Evolutionary conservation across 2,113 vertebrate species (phyloP), one percentile per base, ranked within the genome.

Genomic region (Petrocephalus microphthalmus): DNA sequence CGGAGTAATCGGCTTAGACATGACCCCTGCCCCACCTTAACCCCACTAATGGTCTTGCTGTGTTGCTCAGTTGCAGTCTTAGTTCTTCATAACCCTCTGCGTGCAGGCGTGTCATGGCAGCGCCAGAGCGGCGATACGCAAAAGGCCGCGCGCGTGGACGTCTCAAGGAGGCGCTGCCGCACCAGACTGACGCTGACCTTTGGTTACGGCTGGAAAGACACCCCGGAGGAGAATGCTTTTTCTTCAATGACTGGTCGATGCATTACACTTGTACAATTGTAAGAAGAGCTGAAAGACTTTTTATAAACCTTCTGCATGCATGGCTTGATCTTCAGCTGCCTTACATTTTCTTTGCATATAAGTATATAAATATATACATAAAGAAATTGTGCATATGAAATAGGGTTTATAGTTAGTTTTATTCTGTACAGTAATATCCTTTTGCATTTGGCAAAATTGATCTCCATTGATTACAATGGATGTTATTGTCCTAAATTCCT

Each of bases 391-490:
- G 67, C 88, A 87, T 78, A 71, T 88, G 42, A 67, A 78, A 82
- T 51, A 71, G 89, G 90, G 90, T 90, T 88, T 93, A 93, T 91
- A 92, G 87, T 89, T 91, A 56, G 90, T 93, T 91, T 45, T 91
- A 91, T 89, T 93, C 83, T 91, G 88, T 92, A 93, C 60, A 87
- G 89, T 90, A 92, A 87, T 91, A 92, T 91, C 90, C 88, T 94
- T 96, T 95, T 95, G 94, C 95, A 94, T 92, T 94, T 93, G 93
- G 94, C 95, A 95, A 95, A 96, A 94, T 92, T 90, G 89, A 95
- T 95, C 93, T 94, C 93, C 94, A 95, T 95, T 96, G 94, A 95
- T 95, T 94, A 87, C 95, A 95, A 95, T 94, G 94, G 94, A 94
- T 94, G 89, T 90, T 92, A 92, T 51, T 87, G 87, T 88, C 88